These are phyloP conservation scores for Mystacides longicornis DNA, from an alignment of 2,888 invertebrate species.

Conservation along the genomic window DNA sequence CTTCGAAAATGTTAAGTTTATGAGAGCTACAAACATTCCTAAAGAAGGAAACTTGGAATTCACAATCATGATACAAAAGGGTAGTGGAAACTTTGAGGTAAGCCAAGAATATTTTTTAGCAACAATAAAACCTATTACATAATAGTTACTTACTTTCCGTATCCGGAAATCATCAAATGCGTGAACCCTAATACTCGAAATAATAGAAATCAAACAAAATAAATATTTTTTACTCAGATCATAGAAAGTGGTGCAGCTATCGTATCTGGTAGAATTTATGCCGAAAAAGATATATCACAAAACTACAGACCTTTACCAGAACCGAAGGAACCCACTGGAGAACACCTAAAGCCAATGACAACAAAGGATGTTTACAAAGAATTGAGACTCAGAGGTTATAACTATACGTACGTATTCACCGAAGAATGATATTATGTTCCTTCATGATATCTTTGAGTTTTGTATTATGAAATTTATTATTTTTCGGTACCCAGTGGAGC, in stretches of 20 bases:
- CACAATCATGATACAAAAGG: slow-evolving; percentile 63
- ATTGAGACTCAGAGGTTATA: slow-evolving; percentile 63
- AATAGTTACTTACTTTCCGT: too few species aligned
- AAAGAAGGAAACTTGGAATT: slow-evolving; percentile 57
- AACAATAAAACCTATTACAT: too few species aligned
- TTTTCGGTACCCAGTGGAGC: slow-evolving; percentile 37
- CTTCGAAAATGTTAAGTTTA: slow-evolving; percentile 78
- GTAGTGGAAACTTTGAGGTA: slow-evolving; percentile 60
- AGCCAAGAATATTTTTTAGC: slow-evolving; percentile 12
- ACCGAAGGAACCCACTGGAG: slow-evolving; percentile 34
- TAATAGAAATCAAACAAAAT: too few species aligned
- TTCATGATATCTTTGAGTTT: not conserved
- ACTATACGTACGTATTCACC: slow-evolving; percentile 44
- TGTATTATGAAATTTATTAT: not conserved
- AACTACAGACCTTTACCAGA: slow-evolving; percentile 44
- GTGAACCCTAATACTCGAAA: too few species aligned
- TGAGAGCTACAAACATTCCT: slow-evolving; percentile 73
- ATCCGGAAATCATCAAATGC: not conserved
- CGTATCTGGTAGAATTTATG: slow-evolving; percentile 61
- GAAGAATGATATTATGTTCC: not conserved
- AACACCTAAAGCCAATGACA: slow-evolving; percentile 46
- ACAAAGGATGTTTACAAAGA: slow-evolving; percentile 64
- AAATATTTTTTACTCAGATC: slow-evolving; percentile 42
- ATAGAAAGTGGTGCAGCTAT: slow-evolving; percentile 62
- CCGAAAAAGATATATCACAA: slow-evolving; percentile 49